Evolutionary conservation across 2,888 invertebrate species (phyloP), one percentile per base, ranked within the genome.

Genomic region (Drosophila histrio): DNA sequence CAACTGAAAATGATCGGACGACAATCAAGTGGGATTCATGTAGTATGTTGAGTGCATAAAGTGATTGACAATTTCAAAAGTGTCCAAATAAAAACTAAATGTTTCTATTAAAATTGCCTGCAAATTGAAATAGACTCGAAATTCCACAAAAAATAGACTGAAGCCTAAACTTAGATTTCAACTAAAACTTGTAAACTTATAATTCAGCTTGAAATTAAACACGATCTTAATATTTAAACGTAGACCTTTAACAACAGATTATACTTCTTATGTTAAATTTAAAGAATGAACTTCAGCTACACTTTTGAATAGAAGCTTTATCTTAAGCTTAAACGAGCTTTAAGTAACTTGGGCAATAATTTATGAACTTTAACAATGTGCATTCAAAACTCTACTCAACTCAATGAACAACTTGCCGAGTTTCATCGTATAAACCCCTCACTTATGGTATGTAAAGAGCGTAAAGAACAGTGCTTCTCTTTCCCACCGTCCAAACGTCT

Each of bases 1-100:
- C 53, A 73, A 53, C 39, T 47, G 36, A 50, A 64, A 54, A 53
- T 30, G 53, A 53, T 53, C 53, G 41, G 53, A 53, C 53, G 50
- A 44, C 43, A 67, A 59, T 64, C 70, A 46, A 61, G 11, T 8
- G 50, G 44, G 44, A 56, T 56, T 56, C 44, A 56, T 56, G 22
- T 30, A 19, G 22, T 30, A 19, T 36, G 30, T 41, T 22, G 41
- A 53, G 53, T 30, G 53, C 30, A n/a, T 30, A 13, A 41, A 53
- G 53, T 53, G 41, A 53, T 53, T 30, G 17, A 44, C 54, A 44
- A 54, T 22, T 11, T 19, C 41, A 15, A 28, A 38, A 50, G 50
- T 36, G 36, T 36, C 17, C n/a, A 24, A 3, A n/a, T n/a, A n/a
- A 7, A 36, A 26, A 26, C 19, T 38, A 19, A 50, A 50, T 50